phyloP scores from a whole-genome alignment of 2,797 vertebrate genomes.

The Silurus lanzhouensis region DNA sequence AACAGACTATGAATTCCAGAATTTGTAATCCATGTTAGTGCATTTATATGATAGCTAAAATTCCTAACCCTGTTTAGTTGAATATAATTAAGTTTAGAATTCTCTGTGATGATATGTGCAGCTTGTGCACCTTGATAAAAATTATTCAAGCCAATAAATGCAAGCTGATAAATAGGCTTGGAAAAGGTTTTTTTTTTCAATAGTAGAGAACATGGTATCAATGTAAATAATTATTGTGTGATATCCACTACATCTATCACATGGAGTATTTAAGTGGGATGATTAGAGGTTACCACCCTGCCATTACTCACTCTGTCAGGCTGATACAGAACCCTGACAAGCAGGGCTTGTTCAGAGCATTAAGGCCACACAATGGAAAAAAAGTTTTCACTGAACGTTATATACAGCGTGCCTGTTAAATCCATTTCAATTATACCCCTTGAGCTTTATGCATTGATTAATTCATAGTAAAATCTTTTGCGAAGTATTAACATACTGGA shows the following conservation, averaged over 20 bases:
- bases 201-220: background rate
- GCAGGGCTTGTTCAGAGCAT: slow-evolving; percentile 36
- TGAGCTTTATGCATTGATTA: background rate
- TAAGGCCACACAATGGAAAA: slow-evolving; percentile 29
- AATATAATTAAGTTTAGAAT: background rate
- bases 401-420: slow-evolving; percentile 1
- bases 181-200: background rate
- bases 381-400: slow-evolving; percentile 5
- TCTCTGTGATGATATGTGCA: background rate
- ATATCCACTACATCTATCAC: slow-evolving; percentile 30
- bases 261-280: slow-evolving; percentile 39
- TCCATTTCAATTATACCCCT: background rate
- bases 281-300: slow-evolving; percentile 39
- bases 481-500: background rate
- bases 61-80: background rate
- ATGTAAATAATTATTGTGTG: slow-evolving; percentile 17
- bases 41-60: background rate
- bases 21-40: background rate
- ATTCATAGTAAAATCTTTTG: background rate
- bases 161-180: background rate
- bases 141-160: too few species aligned
- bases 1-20: background rate
- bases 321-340: slow-evolving; percentile 21
- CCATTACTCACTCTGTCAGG: slow-evolving; percentile 37
- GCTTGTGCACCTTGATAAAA: background rate